Base-by-base conservation (phyloP, 2,888 invertebrate species). In the Pheosia gnoma region DNA sequence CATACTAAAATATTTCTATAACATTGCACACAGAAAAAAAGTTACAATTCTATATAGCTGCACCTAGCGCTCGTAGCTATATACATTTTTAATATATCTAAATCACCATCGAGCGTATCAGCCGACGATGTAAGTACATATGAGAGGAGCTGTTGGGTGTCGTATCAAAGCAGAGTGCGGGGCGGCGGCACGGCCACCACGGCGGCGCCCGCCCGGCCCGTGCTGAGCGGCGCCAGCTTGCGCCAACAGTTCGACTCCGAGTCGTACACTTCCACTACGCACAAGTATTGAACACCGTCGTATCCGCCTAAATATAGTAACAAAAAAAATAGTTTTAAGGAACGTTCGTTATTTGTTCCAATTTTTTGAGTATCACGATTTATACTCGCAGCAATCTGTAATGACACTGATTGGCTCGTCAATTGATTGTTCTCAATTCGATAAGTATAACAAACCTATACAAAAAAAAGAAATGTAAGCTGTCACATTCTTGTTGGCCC, bases 261-360 rank as follows among this genome's bases (percentile, higher is more conserved):
- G 88, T 98, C 98, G 86, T 98, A 98, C 66, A 97, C 96, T 83
- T 99, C 98, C 3, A 98, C 98, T 65, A 96, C 95, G 79, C 96
- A 96, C 56, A 98, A 94, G 86, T 98, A 98, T 75, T 96, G 96
- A 79, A 96, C 96, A 39, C 98, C 98, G 91, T 98, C 98, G 86
- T 97, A 98, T 0, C 99, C 99, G 37, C 98, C 98, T 94, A 75
- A 2, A 60, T 25, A 13, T 5, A 25, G 25, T 7, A 59, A 36
- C 52, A 38, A 58, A 25, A 25, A 25, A 25, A 25, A 25, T 1
- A 1, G 25, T 25, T 25, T 25, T 25, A 25, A 25, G 25, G 25
- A 25, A 25, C 25, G 25, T 25, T 25, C 25, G 25, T 25, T 25
- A 25, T 25, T 25, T 25, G 25, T 25, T 25, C 25, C 25, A 25